Evolutionary conservation across 2,797 vertebrate genomes (phyloP).

Genomic region (Numenius phaeopus): DNA sequence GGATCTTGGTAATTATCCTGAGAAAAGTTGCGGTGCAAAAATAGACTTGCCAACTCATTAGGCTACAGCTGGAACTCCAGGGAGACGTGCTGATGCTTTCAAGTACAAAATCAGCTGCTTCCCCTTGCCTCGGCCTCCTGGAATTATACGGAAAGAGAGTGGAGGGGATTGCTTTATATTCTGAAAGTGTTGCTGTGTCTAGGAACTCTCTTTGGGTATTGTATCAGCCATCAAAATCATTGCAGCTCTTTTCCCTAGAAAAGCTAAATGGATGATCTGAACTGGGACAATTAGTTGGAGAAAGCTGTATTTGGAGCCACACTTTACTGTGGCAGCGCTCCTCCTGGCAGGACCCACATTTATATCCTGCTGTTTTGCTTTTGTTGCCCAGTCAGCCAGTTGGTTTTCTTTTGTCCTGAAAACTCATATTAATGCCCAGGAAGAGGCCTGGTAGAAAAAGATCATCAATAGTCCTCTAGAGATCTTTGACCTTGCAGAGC

Average conservation of each 20-base stretch:
- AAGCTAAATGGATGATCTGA: background rate
- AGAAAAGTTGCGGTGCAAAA: background rate
- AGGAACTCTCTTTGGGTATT: background rate
- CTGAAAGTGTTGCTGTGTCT: background rate
- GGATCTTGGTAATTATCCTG: slow-evolving; percentile 27
- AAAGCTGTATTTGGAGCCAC: slow-evolving; percentile 7
- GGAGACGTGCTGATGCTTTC: background rate
- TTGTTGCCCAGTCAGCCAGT: background rate
- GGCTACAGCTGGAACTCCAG: background rate
- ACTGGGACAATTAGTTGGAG: background rate
- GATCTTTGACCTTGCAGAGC: background rate
- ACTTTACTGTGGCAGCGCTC: background rate
- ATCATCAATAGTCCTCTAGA: background rate
- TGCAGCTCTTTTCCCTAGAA: background rate
- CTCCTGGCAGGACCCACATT: background rate
- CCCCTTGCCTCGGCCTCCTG: accelerated
- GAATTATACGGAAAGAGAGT: background rate
- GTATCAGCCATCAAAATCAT: background rate
- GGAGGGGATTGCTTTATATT: background rate
- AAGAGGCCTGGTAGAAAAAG: background rate
- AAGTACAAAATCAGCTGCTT: background rate
- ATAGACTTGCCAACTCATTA: slow-evolving; percentile 5
- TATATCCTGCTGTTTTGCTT: background rate
- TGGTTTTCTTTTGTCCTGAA: background rate
- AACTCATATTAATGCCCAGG: background rate